phyloP scores from a whole-genome alignment of 2,113 vertebrate genomes.

The Sphyrna mokarran region DNA sequence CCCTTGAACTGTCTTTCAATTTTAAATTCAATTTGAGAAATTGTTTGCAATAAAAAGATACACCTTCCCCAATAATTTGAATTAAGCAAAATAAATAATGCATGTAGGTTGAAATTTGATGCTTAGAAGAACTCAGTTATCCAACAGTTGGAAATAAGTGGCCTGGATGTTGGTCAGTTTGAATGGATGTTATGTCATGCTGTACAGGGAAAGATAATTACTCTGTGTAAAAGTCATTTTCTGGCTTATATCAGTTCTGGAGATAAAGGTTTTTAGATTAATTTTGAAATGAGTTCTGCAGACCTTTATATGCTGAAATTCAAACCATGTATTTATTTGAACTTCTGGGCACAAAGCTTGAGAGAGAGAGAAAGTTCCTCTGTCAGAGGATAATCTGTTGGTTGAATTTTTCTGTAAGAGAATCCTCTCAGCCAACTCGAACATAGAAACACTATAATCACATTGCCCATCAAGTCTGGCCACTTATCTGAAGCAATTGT shows the following conservation, averaged over 20 bases:
- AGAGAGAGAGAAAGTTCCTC: not conserved
- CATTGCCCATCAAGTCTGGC: not conserved
- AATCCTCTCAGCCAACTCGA: not conserved
- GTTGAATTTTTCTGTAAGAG: not conserved
- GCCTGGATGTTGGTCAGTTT: not conserved
- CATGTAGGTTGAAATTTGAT: not conserved
- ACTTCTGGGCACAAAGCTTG: not conserved
- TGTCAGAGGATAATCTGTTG: not conserved
- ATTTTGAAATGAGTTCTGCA: not conserved
- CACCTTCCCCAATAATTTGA: not conserved
- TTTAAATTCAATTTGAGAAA: not conserved
- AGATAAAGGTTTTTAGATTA: not conserved
- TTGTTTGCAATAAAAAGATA: not conserved
- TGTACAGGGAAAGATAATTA: not conserved
- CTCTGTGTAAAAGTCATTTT: not conserved
- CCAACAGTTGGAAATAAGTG: not conserved
- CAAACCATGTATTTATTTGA: not conserved
- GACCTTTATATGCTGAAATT: not conserved
- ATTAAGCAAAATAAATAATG: not conserved
- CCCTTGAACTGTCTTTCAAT: not conserved
- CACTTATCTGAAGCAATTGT: not conserved
- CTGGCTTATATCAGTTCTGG: not conserved
- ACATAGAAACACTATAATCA: not conserved
- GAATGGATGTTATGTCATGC: not conserved
- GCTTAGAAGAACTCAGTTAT: not conserved